Base-by-base conservation (phyloP, 2,113 vertebrate genomes). In the Trachemys scripta region DNA sequence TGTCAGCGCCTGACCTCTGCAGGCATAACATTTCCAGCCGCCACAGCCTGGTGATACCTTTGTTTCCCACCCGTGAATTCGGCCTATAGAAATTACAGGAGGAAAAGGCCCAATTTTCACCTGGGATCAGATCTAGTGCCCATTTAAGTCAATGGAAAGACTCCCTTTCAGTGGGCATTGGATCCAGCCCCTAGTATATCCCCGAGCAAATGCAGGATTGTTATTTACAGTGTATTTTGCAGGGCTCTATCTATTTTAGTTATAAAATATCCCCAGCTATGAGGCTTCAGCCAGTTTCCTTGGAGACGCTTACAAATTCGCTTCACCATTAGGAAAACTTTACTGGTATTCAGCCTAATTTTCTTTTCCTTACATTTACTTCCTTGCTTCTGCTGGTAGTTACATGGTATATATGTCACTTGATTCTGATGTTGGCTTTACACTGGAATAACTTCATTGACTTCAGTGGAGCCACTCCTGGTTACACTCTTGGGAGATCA, bases 401-500 rank as follows among this genome's bases (percentile, higher is more conserved):
- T 95, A 51, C 89, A 31, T 38, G 85, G 57, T 8, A 45, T 92
- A 72, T 83, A 88, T 86, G 80, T 35, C 57, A 87, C 38, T 59
- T 83, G 69, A 89, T 89, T 69, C 90, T 51, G 88, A 2, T 25
- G 47, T 84, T 91, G 76, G 7, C 88, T 95, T 94, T 76, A 51
- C 69, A 69, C n/a, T 88, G 29, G n/a, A 82, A 89, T 96, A 95
- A 29, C 80, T 79, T 53, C 54, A 38, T 49, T 17, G 57, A 7
- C 78, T 85, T 90, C 50, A 83, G 78, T 4, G 6, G 50, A 80
- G 80, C 94, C 93, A 54, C 49, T 91, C 92, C 57, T 94, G 57
- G 57, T 72, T 92, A 29, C 69, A 12, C 0, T 0, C 35, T 87
- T 83, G 56, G 38, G 78, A 90, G 25, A 82, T 80, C 82, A 80